Evolutionary conservation across 2,888 invertebrate genomes (phyloP).

Genomic region (Nowickia ferox): DNA sequence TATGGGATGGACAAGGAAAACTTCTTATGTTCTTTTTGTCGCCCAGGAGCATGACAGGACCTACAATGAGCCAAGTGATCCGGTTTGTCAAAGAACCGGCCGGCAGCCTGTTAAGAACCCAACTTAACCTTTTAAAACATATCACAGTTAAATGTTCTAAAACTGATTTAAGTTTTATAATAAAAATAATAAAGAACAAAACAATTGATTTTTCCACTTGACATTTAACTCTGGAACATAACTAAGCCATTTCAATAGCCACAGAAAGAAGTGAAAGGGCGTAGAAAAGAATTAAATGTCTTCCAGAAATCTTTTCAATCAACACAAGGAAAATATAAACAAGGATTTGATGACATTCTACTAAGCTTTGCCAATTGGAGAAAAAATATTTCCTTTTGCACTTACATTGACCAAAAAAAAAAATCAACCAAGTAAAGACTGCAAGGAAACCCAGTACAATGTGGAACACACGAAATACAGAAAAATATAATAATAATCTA

Average conservation of each 20-base stretch:
- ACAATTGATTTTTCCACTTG: conserved; percentile 39
- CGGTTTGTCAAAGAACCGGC: neutral
- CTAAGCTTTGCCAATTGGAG: conserved; percentile 45
- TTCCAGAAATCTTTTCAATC: conserved; percentile 50
- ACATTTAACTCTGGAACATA: conserved; percentile 28
- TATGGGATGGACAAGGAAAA: too few species aligned
- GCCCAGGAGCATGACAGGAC: neutral
- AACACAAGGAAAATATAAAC: conserved; percentile 52
- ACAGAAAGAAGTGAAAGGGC: conserved; percentile 37
- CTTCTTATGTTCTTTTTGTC: neutral
- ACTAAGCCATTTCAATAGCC: conserved; percentile 16
- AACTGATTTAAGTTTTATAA: neutral
- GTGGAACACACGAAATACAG: conserved; percentile 16
- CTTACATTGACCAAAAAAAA: conserved; percentile 33
- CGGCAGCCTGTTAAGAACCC: neutral
- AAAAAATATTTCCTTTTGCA: conserved; percentile 1
- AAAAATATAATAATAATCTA: conserved; percentile 45
- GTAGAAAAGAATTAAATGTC: neutral
- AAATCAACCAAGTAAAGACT: conserved; percentile 1
- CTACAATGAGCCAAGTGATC: neutral
- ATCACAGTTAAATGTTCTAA: neutral
- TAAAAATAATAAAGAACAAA: conserved; percentile 1
- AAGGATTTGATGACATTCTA: conserved; percentile 53
- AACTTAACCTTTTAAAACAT: neutral
- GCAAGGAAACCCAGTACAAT: conserved; percentile 24